Conservation (phyloP, 2,113 vertebrate genomes). For the Scatophagus argus region DNA sequence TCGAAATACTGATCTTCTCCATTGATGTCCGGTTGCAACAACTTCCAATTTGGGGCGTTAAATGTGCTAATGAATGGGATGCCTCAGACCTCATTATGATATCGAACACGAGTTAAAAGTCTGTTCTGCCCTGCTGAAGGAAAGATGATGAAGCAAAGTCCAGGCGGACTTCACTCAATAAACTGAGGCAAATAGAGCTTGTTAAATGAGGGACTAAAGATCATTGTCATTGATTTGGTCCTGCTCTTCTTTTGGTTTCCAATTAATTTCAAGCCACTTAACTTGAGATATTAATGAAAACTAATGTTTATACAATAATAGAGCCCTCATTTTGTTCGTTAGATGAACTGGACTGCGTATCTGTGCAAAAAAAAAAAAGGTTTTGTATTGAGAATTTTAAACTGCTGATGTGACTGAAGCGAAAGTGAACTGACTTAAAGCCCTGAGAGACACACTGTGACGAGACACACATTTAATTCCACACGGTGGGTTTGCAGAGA, state of each 20-base stretch:
- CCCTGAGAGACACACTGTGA: not conserved
- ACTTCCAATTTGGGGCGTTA: slow-evolving; percentile 37
- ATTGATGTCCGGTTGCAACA: slow-evolving; percentile 3
- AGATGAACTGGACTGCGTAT: not conserved
- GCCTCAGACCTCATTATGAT: slow-evolving; percentile 44
- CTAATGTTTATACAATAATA: not conserved
- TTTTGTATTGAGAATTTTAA: slow-evolving; percentile 3
- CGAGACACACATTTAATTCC: not conserved
- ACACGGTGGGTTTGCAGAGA: slow-evolving; percentile 6
- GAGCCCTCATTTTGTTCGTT: slow-evolving; percentile 1
- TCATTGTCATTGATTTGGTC: slow-evolving; percentile 38
- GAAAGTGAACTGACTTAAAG: slow-evolving; percentile 12
- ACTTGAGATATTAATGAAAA: not conserved
- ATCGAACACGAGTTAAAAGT: slow-evolving; percentile 32
- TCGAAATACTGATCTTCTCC: slow-evolving; percentile 14
- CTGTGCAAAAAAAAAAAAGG: not conserved
- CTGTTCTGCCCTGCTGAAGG: not conserved
- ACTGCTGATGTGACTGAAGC: slow-evolving; percentile 1
- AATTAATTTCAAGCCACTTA: slow-evolving; percentile 17
- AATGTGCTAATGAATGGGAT: slow-evolving; percentile 52
- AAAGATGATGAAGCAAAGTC: slow-evolving; percentile 35
- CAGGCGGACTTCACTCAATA: slow-evolving; percentile 31
- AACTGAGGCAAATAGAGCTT: slow-evolving; percentile 7
- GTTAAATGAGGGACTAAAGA: not conserved
- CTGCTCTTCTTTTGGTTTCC: not conserved